These are phyloP conservation scores for Sciaenops ocellatus DNA, from an alignment of 2,797 vertebrate genomes.

Conservation along the genomic window DNA sequence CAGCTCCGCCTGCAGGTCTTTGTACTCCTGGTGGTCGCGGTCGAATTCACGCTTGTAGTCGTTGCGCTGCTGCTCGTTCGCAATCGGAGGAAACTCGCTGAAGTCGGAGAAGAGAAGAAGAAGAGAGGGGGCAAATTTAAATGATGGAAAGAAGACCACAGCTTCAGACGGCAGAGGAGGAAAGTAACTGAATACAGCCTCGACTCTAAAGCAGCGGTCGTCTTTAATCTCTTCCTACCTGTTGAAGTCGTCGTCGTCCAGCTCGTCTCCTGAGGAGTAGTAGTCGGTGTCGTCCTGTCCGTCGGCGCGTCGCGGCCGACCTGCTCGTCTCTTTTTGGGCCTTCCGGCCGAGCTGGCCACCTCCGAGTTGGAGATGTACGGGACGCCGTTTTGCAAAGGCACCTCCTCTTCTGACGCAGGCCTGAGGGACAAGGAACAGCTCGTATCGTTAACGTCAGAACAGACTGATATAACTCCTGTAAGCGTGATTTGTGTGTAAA, in stretches of 20 bases:
- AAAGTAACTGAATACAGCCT: too few species aligned
- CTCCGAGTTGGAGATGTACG: slow-evolving; percentile 81
- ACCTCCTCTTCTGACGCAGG: slow-evolving; percentile 41
- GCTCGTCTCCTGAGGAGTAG: slow-evolving; percentile 92
- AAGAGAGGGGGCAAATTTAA: background rate
- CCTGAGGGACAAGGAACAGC: slow-evolving; percentile 35
- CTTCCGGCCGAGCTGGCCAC: slow-evolving; percentile 69
- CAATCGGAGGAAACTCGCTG: slow-evolving; percentile 86
- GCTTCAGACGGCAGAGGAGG: too few species aligned
- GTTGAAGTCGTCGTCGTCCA: slow-evolving; percentile 90
- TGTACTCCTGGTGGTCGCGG: slow-evolving; percentile 86
- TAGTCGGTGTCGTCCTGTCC: slow-evolving; percentile 90
- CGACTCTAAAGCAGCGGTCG: too few species aligned
- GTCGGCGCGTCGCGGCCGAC: slow-evolving; percentile 74
- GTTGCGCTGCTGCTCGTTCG: slow-evolving; percentile 79
- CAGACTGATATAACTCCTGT: background rate
- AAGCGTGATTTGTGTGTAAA: background rate
- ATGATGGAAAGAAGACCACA: background rate
- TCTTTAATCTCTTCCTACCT: slow-evolving; percentile 73
- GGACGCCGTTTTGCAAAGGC: slow-evolving; percentile 64
- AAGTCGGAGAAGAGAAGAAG: background rate
- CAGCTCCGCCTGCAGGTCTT: slow-evolving; percentile 87
- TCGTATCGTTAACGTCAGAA: background rate
- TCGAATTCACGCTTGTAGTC: slow-evolving; percentile 89
- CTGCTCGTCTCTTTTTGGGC: slow-evolving; percentile 78